Base-by-base conservation (phyloP, 2,113 vertebrate genomes). In the Pelmatolapia mariae region DNA sequence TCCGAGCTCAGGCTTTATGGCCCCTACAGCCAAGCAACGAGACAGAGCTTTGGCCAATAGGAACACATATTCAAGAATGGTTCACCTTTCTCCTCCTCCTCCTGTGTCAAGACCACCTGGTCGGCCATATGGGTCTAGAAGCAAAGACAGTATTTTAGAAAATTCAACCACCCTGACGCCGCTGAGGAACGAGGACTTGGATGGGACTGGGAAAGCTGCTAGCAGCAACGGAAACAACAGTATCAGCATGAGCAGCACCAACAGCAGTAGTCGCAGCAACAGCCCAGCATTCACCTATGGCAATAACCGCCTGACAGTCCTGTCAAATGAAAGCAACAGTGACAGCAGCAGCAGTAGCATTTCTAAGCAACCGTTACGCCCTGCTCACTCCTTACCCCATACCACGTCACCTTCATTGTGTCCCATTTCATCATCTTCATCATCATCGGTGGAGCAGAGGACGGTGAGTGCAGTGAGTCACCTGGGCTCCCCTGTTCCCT, bases 21-120 rank as follows among this genome's bases (percentile, higher is more conserved):
- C 96, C 53, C 95, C 96, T 19, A 96, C 96, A 80, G 94, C 96
- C 40, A 96, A 96, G 90, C 94, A 96, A 24, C 93, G 96, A 59
- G 96, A 96, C 84, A 88, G 96, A 76, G 95, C 96, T 36, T 92
- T 96, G 96, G 96, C 95, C 81, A 97, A 96, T 87, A 95, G 96
- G 73, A 96, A 96, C 82, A 97, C 96, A 1, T 97, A 97, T 93
- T 97, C 96, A 87, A 92, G 96, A 90, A 90, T 95, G 63, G 84
- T 95, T 78, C 96, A 97, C 87, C 96, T 95, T 54, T 94, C 96
- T 54, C 96, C 96, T 22, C 95, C 96, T 11, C 95, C 95, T 61
- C 96, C 96, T 18, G 96, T 96, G 6, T 97, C 96, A 43, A 89
- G 96, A 33, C 96, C 96, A 16, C 96, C 96, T 47, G 96, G 96